These are phyloP conservation scores for Galleria mellonella DNA, from an alignment of 1,140 invertebrate genomes.

Conservation along the genomic window DNA sequence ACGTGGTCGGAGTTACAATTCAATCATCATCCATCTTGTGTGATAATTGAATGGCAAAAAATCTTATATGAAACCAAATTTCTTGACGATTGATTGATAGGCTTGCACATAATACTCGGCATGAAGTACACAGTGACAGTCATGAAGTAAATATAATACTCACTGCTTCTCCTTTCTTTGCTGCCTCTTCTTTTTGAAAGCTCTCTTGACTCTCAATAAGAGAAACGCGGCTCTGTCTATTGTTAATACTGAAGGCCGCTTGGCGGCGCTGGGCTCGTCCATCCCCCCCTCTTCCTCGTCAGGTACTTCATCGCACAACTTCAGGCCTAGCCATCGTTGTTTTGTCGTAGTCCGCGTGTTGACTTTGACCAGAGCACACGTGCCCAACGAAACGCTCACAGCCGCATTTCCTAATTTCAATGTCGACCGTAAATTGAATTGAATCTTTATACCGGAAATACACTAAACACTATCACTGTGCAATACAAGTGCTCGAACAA, in stretches of 20 bases:
- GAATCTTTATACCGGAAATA: no score
- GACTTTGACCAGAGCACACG: slow-evolving; percentile 5
- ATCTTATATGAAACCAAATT: no score
- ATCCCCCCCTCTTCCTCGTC: slow-evolving; percentile 51
- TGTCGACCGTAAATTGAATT: neutral
- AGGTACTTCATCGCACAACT: slow-evolving; percentile 61
- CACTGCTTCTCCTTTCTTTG: slow-evolving; percentile 88
- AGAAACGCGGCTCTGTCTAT: slow-evolving; percentile 92
- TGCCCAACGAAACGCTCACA: neutral
- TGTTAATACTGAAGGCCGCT: slow-evolving; percentile 78
- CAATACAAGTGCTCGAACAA: no score
- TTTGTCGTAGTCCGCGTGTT: slow-evolving; percentile 52
- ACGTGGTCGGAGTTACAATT: no score
- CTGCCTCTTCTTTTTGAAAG: slow-evolving; percentile 92
- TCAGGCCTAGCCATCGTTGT: slow-evolving; percentile 69
- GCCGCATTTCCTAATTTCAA: neutral
- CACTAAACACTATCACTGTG: no score
- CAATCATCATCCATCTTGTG: no score
- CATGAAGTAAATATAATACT: slow-evolving; percentile 35
- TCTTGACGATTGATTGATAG: no score
- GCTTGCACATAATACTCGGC: no score
- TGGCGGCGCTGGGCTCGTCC: slow-evolving; percentile 59
- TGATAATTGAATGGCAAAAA: no score
- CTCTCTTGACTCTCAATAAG: slow-evolving; percentile 88
- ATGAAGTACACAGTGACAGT: neutral